Percentiles rank a stretch among this genome's conserved stretches.
These are phyloP conservation scores for Mesorhabditis sp. DNA, from an alignment of 2,888 invertebrate genomes.

Conservation along the genomic window DNA sequence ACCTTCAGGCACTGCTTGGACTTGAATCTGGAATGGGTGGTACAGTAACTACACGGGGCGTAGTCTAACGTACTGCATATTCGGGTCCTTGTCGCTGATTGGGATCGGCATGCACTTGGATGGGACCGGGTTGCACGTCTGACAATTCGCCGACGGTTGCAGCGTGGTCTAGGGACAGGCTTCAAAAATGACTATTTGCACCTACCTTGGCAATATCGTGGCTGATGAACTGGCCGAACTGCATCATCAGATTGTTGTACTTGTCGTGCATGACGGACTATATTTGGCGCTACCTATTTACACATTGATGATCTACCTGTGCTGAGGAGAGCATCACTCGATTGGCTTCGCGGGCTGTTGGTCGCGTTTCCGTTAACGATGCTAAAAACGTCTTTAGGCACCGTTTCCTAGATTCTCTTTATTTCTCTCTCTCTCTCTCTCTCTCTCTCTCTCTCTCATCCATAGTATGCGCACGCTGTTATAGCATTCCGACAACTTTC, in stretches of 20 bases:
- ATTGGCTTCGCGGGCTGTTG: conserved; percentile 49
- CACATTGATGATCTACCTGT: conserved; percentile 47
- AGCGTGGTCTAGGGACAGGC: conserved; percentile 34
- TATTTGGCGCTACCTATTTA: background rate
- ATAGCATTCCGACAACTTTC: no score
- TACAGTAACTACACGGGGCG: background rate
- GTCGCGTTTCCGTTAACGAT: conserved; percentile 32
- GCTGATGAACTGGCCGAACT: conserved; percentile 57
- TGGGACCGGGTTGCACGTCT: conserved; percentile 43
- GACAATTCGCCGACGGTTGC: conserved; percentile 49
- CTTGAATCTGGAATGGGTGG: conserved; percentile 38
- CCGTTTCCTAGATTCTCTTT: background rate
- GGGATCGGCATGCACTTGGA: conserved; percentile 54
- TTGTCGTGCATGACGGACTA: conserved; percentile 18
- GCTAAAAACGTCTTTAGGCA: conserved; percentile 18
- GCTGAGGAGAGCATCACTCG: conserved; percentile 50
- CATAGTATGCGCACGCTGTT: no score
- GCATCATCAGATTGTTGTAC: conserved; percentile 57
- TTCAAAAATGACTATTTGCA: background rate
- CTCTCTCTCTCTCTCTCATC: no score
- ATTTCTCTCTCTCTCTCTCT: background rate
- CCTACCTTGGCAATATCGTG: conserved; percentile 53
- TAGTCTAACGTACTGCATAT: conserved; percentile 29
- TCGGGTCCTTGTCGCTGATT: conserved; percentile 52
- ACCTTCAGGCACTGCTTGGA: conserved; percentile 50